Base-by-base conservation (phyloP, 2,888 invertebrate species). In the Monoplex corrugatus region DNA sequence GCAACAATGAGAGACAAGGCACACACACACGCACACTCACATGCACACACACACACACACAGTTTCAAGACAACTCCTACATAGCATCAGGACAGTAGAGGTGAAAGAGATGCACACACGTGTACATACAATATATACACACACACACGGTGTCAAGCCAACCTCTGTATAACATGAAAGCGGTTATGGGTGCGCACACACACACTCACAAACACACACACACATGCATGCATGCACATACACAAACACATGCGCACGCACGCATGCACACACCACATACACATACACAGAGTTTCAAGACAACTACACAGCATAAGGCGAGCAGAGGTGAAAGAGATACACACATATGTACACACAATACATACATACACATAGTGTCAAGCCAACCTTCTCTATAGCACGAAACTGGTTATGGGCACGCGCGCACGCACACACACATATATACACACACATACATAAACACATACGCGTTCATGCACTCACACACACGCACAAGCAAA, bases 381-480 rank as follows among this genome's bases (percentile, higher is more conserved):
- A n/a, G n/a, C n/a, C n/a, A n/a, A n/a, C n/a, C n/a, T n/a, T n/a
- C n/a, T n/a, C n/a, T n/a, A n/a, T n/a, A n/a, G n/a, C n/a, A n/a
- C n/a, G n/a, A n/a, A n/a, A n/a, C n/a, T n/a, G n/a, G n/a, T n/a
- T n/a, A n/a, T n/a, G n/a, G n/a, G n/a, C n/a, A n/a, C 35, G 19
- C 75, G 35, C 75, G 19, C 75, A 35, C 75, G 19, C 75, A 78
- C 75, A 35, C 75, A 78, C 75, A 35, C 75, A 78, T 35, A 78
- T 35, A 35, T 35, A 35, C 75, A 78, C 35, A 35, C 38, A 78
- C 35, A 78, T 28, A 63, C 63, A 63, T n/a, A 28, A 23, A 28
- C 68, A n/a, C n/a, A 68, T n/a, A 32, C 32, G 68, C 10, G 32
- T 6, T 2, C 23, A 28, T n/a, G 8, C 50, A 23, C 19, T 57